phyloP scores from a whole-genome alignment of 1,140 invertebrate species.

The Parasteatoda tepidariorum region DNA sequence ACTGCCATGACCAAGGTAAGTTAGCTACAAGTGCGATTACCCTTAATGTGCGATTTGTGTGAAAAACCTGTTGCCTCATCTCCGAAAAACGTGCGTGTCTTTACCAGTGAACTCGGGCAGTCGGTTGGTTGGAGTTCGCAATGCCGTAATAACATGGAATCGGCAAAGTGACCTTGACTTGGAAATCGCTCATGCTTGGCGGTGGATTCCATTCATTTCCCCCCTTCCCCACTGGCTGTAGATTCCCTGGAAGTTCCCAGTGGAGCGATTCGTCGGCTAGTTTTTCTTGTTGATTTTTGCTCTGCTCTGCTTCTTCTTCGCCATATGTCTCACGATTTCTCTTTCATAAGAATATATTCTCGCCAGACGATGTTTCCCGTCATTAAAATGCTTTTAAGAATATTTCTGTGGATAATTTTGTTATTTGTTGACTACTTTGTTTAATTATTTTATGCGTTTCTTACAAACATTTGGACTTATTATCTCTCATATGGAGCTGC shows the following conservation, averaged over 20 bases:
- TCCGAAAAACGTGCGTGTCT: not conserved
- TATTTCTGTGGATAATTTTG: too few species aligned
- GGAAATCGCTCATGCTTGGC: constrained; percentile 34
- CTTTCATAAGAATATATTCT: not conserved
- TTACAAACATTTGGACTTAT: too few species aligned
- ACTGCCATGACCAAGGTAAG: constrained; percentile 8
- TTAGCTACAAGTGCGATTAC: constrained; percentile 19
- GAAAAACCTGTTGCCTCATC: constrained; percentile 27
- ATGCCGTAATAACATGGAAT: not conserved
- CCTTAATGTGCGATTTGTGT: not conserved
- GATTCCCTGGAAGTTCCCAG: not conserved
- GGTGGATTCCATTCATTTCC: constrained; percentile 30
- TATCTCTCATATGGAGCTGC: too few species aligned
- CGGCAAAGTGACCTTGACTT: constrained; percentile 44
- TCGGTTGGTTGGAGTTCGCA: not conserved
- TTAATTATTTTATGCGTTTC: too few species aligned
- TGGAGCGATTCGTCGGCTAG: not conserved
- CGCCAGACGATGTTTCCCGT: constrained; percentile 12
- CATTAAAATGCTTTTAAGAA: too few species aligned
- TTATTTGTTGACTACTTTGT: too few species aligned
- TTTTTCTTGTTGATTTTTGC: not conserved
- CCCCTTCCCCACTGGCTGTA: not conserved
- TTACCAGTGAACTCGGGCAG: not conserved
- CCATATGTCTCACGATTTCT: not conserved
- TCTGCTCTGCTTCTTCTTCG: not conserved